Evolutionary conservation across 2,797 vertebrate genomes (phyloP).

Genomic region (Aldrovandia affinis): DNA sequence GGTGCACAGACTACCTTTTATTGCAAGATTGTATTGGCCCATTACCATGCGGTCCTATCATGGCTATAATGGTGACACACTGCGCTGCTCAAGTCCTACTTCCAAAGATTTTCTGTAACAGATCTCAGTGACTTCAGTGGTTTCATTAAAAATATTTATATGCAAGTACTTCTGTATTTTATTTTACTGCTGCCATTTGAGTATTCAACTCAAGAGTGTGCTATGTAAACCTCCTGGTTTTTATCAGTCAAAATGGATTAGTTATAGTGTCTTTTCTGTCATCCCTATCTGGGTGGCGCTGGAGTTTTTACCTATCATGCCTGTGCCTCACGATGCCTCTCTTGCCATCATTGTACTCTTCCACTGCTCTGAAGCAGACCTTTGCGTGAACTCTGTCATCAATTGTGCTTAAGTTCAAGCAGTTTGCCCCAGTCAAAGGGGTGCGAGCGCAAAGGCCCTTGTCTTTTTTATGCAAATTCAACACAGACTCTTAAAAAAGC

Average conservation of each 20-base stretch:
- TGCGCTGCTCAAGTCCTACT: neutral
- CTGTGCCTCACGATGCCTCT: conserved; percentile 13
- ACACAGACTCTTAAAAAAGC: too few relatives aligned
- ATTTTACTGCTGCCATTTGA: conserved; percentile 1
- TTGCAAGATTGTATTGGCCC: too few relatives aligned
- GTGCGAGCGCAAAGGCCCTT: neutral
- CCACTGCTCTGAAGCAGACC: conserved; percentile 4
- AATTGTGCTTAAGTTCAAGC: too few relatives aligned
- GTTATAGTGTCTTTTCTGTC: conserved; percentile 24
- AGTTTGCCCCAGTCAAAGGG: too few relatives aligned
- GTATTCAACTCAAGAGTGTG: neutral
- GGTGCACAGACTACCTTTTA: too few relatives aligned
- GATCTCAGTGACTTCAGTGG: too few relatives aligned
- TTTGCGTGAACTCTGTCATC: neutral
- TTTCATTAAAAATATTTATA: too few relatives aligned
- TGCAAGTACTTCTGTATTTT: too few relatives aligned
- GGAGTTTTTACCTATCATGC: conserved; percentile 39
- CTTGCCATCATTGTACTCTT: neutral
- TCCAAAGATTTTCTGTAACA: neutral
- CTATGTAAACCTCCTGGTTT: neutral
- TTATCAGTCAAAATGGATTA: conserved; percentile 11
- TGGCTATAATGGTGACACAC: neutral
- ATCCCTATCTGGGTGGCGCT: conserved; percentile 43
- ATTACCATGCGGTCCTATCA: neutral
- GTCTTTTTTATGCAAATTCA: too few relatives aligned